These are phyloP conservation scores for Hydra vulgaris DNA, from an alignment of 30 jellyfish, hydroid and myxozoan genomes.

Conservation along the genomic window DNA sequence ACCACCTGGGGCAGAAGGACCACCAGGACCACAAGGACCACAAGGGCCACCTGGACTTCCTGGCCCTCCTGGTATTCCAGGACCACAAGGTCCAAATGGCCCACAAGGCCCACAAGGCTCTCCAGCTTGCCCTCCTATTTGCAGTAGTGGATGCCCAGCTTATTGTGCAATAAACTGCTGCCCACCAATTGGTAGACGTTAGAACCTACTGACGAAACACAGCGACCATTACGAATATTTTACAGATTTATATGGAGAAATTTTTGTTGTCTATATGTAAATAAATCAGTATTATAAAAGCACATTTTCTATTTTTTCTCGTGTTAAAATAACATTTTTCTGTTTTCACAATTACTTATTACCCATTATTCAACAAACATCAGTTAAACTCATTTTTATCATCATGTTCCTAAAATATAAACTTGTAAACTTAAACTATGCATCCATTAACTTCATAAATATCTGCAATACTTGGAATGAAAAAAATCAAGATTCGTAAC, in stretches of 20 bases:
- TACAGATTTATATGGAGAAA: neutral
- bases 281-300: neutral
- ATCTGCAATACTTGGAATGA: neutral
- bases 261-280: neutral
- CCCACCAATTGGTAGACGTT: slow-evolving; percentile 69
- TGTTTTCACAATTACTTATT: neutral
- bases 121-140: slow-evolving; percentile 61
- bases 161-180: slow-evolving; percentile 82
- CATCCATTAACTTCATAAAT: neutral
- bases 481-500: neutral
- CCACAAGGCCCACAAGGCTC: slow-evolving; percentile 99
- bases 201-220: neutral
- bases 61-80: slow-evolving; percentile 99
- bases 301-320: neutral
- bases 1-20: slow-evolving; percentile 98
- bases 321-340: neutral
- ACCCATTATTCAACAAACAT: no score
- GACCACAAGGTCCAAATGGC: slow-evolving; percentile 99
- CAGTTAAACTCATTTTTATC: neutral
- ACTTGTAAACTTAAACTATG: neutral
- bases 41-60: slow-evolving; percentile 99
- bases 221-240: neutral
- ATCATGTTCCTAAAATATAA: no score
- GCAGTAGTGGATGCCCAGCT: slow-evolving; percentile 49
- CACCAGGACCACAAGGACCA: slow-evolving; percentile 97